Evolutionary conservation across 1,140 invertebrate species (phyloP), one percentile per base, ranked within the genome.

Genomic region (Drosophila neocordata): DNA sequence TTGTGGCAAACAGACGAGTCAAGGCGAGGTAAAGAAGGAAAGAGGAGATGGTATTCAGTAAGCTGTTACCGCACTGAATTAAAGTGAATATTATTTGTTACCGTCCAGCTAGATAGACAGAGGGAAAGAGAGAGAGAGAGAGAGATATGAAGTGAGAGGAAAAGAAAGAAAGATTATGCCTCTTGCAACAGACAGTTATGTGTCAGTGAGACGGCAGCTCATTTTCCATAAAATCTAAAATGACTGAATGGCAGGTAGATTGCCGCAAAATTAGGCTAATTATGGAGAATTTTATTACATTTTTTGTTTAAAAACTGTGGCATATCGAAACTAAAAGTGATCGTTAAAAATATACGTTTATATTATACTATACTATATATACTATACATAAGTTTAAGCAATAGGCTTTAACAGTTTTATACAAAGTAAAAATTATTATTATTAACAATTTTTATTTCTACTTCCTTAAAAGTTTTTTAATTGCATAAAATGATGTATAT

Each of bases 41-140:
- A 7, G 15, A 11, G 15, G 41, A 11, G 18, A 18, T 4, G 41
- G 41, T 13, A 44, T 73, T 51, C 70, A 70, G 66, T 77, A 69
- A 41, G 20, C 62, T 68, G 61, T 72, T 84, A 85, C 82, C 73
- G 69, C 69, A 87, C 75, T 82, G 37, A 87, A 87, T 77, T 56
- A 59, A 70, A 65, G 64, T 72, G 64, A 79, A 65, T 80, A 77
- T 81, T 87, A 65, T 77, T 80, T 87, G 82, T 85, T 73, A 75
- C 71, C 72, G 64, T 75, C 68, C 41, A 18, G 63, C 74, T 61
- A 53, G 63, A 61, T 59, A 62, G 65, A 65, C 37, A 38, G n/a
- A 53, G 51, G 70, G 67, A 53, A 61, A 60, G 51, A 55, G 67
- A 64, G 44, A 34, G 15, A 52, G 48, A 38, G 27, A 15, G 48